Conservation (phyloP, 2,888 invertebrate genomes). For the Ernsta delagoae region DNA sequence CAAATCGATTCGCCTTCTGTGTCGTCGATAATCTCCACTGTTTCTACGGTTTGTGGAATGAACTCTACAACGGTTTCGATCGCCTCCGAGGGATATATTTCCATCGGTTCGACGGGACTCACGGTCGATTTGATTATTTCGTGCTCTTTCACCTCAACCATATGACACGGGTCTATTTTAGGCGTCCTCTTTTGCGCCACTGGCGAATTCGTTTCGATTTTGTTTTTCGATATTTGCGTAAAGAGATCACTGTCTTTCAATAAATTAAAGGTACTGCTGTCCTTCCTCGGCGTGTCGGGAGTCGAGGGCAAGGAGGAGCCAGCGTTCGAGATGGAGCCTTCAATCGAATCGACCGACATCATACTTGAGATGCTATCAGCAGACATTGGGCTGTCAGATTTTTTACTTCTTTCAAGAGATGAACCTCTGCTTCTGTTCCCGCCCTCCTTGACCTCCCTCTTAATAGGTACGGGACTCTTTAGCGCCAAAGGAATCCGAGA, state of each 20-base stretch:
- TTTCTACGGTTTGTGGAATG: constrained; percentile 82
- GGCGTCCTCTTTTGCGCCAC: constrained; percentile 34
- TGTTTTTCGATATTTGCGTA: constrained; percentile 87
- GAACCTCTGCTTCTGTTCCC: constrained; percentile 60
- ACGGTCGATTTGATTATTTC: constrained; percentile 88
- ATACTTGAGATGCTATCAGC: constrained; percentile 50
- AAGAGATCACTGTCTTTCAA: constrained; percentile 88
- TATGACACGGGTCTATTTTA: constrained; percentile 48
- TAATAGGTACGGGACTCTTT: constrained; percentile 71
- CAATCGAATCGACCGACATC: constrained; percentile 56
- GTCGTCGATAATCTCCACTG: constrained; percentile 82
- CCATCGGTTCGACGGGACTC: constrained; percentile 62
- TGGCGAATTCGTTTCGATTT: constrained; percentile 49
- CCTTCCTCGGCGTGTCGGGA: constrained; percentile 71
- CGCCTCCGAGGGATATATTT: constrained; percentile 75
- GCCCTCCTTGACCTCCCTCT: constrained; percentile 62
- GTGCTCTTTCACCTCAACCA: constrained; percentile 68
- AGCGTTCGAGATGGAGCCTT: constrained; percentile 44
- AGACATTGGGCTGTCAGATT: constrained; percentile 46
- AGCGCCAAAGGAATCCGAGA: constrained; percentile 76
- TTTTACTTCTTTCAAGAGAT: constrained; percentile 56
- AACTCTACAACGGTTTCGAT: constrained; percentile 81
- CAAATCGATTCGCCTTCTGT: constrained; percentile 72
- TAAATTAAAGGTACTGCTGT: constrained; percentile 86
- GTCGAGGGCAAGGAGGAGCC: constrained; percentile 51